Conservation (phyloP, 2,113 vertebrate species). For the Chionis minor region DNA sequence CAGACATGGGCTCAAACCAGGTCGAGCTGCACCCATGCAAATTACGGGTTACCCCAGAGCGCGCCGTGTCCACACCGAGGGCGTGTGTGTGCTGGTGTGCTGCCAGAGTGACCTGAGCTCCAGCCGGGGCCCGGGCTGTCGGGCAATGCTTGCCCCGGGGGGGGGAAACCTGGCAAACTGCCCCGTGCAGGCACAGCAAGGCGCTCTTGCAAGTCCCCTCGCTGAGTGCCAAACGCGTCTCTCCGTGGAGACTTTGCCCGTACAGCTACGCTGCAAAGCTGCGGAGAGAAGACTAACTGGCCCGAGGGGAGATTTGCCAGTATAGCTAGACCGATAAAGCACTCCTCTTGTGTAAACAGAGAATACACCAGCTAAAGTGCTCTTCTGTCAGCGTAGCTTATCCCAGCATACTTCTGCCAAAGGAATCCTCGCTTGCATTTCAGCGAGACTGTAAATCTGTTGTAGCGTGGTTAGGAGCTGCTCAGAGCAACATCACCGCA, state of each 20-base stretch:
- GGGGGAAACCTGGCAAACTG: background rate
- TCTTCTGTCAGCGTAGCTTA: constrained; percentile 55
- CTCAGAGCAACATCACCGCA: background rate
- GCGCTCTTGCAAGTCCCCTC: background rate
- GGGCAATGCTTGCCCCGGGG: background rate
- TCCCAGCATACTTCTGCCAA: background rate
- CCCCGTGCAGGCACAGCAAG: accelerated
- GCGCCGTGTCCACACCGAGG: background rate
- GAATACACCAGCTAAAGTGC: constrained; percentile 4
- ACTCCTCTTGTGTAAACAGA: constrained; percentile 34
- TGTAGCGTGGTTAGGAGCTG: background rate
- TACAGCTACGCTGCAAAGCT: background rate
- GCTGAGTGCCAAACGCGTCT: background rate
- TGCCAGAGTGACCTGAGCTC: background rate
- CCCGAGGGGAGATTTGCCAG: constrained; percentile 12
- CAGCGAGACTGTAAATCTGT: background rate
- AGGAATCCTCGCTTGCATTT: background rate
- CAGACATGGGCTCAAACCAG: constrained; percentile 42
- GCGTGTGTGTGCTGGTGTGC: background rate
- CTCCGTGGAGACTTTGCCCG: background rate
- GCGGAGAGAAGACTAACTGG: background rate
- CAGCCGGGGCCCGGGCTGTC: background rate
- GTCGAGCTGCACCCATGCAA: constrained; percentile 53
- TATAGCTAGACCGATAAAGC: background rate
- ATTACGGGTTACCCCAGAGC: background rate